Conservation (phyloP, 1,140 invertebrate species). For the Propsilocerus akamusi region DNA sequence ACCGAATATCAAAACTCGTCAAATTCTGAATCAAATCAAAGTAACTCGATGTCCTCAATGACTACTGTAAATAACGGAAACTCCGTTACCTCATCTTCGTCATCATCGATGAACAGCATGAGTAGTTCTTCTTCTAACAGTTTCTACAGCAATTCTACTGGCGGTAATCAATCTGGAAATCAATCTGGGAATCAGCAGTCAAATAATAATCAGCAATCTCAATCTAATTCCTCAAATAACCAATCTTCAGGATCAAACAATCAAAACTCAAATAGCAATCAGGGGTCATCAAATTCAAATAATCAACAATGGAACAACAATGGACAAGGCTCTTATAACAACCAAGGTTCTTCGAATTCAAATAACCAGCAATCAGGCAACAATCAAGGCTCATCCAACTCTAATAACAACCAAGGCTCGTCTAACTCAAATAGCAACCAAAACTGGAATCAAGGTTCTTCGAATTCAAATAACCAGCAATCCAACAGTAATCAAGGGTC, state of each 20-base stretch:
- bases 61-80: conserved; percentile 26
- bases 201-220: conserved; percentile 4
- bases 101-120: conserved; percentile 16
- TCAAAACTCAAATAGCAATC: conserved; percentile 8
- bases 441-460: neutral
- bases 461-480: neutral
- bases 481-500: neutral
- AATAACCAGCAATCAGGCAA: conserved; percentile 8
- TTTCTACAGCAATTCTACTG: neutral
- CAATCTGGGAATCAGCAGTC: conserved; percentile 10
- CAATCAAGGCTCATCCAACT: conserved; percentile 10
- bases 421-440: neutral
- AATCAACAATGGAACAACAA: conserved; percentile 7
- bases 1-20: conserved; percentile 5
- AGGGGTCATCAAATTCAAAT: conserved; percentile 6
- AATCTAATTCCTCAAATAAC: conserved; percentile 5
- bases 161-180: conserved; percentile 9
- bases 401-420: conserved; percentile 7
- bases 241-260: conserved; percentile 5
- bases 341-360: neutral
- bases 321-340: neutral
- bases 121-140: conserved; percentile 9
- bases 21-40: conserved; percentile 8
- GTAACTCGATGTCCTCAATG: conserved; percentile 14
- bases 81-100: conserved; percentile 25